Evolutionary conservation across 2,113 vertebrate genomes (phyloP), one percentile per base, ranked within the genome.

Genomic region (Etheostoma cragini): DNA sequence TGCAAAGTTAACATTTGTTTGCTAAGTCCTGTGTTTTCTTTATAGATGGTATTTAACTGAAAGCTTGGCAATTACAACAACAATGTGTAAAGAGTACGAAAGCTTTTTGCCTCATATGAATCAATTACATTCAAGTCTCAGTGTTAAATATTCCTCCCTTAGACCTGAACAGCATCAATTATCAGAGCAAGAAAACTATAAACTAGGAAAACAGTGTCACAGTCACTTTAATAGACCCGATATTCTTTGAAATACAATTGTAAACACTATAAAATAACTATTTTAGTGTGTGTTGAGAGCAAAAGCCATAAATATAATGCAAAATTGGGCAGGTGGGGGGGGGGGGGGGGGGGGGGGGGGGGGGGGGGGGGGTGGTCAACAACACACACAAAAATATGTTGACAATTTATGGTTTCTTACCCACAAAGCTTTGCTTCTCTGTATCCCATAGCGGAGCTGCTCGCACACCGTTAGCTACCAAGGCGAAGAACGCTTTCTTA

Each of bases 361-460:
- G 8, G 8, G 35, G 35, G 26, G 26, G 26, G 26, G 26, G 26
- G 26, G 26, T n/a, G n/a, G n/a, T n/a, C 33, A 35, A 35, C 6
- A 6, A 38, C 38, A 38, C 35, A 10, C 38, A 35, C 35, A 38
- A 30, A 30, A 30, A 30, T 26, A 2, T 30, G 30, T 2, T 19
- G 35, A 50, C 0, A 3, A 10, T 67, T 22, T 66, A 0, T 3
- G 2, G 11, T 0, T 54, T 87, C 98, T 97, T 94, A 99, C 98
- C 98, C 94, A 99, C 97, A 96, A 99, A 99, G 94, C 97, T 98
- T 89, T 99, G 98, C 84, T 97, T 97, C 94, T 98, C 98, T 71
- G 97, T 97, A 91, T 99, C 98, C 98, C 98, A 99, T 62, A 99
- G 95, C 0, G 98, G 98, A 70, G 98, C 98, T 72, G 98, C 98